Percentiles rank a stretch among this genome's conserved stretches.
Evolutionary conservation across 2,113 vertebrate species (phyloP).

Genomic region (Copsychus sechellarum): DNA sequence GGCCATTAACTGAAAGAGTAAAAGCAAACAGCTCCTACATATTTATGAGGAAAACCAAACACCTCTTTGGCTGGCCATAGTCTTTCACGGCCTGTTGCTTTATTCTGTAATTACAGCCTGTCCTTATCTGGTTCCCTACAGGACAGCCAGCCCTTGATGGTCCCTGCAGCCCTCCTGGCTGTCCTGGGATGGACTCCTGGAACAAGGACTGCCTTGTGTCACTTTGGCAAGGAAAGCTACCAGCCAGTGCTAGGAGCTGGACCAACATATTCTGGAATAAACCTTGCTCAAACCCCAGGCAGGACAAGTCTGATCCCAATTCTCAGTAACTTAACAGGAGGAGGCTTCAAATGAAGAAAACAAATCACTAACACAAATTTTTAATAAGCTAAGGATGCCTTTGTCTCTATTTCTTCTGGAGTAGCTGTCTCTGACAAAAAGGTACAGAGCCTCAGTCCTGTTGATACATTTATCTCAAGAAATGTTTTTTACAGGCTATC

Average conservation of each 20-base stretch:
- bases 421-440: not conserved
- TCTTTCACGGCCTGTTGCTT: constrained; percentile 30
- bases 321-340: not conserved
- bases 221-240: not conserved
- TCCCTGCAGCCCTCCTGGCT: not conserved
- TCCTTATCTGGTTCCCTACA: not conserved
- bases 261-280: not conserved
- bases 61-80: not conserved
- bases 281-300: not conserved
- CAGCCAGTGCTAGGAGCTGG: not conserved
- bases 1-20: constrained; percentile 18
- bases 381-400: not conserved
- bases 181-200: not conserved
- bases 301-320: not conserved
- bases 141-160: not conserved
- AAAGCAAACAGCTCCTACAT: constrained; percentile 23
- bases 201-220: not conserved
- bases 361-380: not conserved
- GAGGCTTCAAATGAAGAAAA: not conserved
- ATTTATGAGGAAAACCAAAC: not conserved
- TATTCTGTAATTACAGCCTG: not conserved
- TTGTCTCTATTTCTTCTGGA: not conserved
- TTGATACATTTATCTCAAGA: not conserved
- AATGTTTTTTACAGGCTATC: not conserved
- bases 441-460: not conserved